These are phyloP conservation scores for Liolophura sinensis DNA, from an alignment of 1,140 invertebrate species.

Conservation along the genomic window DNA sequence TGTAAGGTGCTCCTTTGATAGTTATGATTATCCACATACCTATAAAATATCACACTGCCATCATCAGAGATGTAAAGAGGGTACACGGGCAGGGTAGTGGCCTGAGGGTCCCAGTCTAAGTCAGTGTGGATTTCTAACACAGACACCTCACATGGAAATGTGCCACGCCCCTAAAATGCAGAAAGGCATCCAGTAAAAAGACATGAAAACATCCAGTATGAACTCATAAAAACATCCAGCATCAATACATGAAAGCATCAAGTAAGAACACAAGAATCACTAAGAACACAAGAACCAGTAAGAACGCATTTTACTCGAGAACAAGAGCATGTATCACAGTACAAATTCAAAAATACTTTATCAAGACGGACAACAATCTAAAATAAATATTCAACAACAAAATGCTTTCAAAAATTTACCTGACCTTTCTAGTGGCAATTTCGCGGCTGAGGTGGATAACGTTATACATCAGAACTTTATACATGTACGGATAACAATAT, in stretches of 20 bases:
- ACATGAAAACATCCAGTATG: not conserved
- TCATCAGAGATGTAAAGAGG: constrained; percentile 64
- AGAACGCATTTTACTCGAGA: too few species aligned
- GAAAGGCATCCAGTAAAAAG: constrained; percentile 8
- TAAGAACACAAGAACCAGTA: too few species aligned
- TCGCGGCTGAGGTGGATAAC: too few species aligned
- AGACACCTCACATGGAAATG: constrained; percentile 67
- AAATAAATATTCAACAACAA: too few species aligned
- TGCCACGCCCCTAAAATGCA: constrained; percentile 56
- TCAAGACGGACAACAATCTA: too few species aligned
- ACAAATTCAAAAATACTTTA: too few species aligned
- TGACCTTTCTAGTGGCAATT: too few species aligned
- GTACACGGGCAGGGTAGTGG: constrained; percentile 59
- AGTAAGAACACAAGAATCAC: not conserved
- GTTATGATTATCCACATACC: constrained; percentile 49
- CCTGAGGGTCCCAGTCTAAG: constrained; percentile 64
- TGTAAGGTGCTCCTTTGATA: too few species aligned
- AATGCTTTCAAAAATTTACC: too few species aligned
- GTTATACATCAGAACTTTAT: too few species aligned
- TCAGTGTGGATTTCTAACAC: constrained; percentile 64
- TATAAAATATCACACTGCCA: constrained; percentile 67
- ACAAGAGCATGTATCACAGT: too few species aligned
- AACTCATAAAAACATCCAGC: not conserved
- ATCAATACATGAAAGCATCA: not conserved
- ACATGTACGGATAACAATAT: too few species aligned